These are phyloP conservation scores for Oithona nana DNA, from an alignment of 2,888 invertebrate species.

Conservation along the genomic window DNA sequence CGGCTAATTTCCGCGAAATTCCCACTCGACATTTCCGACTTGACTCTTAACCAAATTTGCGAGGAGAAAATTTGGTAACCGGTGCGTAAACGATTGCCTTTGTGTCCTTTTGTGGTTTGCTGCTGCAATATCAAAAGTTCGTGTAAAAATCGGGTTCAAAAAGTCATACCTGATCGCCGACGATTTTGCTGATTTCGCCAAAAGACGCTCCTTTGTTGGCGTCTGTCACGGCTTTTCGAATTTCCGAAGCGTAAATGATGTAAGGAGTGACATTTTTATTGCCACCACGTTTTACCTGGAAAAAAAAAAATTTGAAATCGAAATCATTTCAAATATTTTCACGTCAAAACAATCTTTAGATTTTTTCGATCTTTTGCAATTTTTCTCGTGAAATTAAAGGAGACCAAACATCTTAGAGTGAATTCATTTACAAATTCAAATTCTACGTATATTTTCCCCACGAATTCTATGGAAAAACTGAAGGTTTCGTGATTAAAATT, in stretches of 20 bases:
- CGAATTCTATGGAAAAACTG: too few species aligned
- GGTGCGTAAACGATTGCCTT: not conserved
- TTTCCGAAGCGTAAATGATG: conserved; percentile 91
- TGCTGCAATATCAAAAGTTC: not conserved
- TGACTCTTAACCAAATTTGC: conserved; percentile 4
- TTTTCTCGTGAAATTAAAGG: too few species aligned
- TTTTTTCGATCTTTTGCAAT: not conserved
- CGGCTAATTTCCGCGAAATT: not conserved
- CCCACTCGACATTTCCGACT: conserved; percentile 1
- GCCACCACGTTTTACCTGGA: conserved; percentile 14
- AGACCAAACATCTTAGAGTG: too few species aligned
- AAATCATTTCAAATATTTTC: too few species aligned
- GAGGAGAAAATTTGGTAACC: conserved; percentile 6
- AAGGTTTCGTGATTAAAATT: too few species aligned
- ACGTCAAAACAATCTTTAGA: not conserved
- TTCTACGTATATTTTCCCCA: too few species aligned
- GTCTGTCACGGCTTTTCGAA: conserved; percentile 72
- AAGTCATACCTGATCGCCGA: conserved; percentile 45
- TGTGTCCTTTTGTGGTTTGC: too few species aligned
- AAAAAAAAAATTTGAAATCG: too few species aligned
- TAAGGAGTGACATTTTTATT: conserved; percentile 85
- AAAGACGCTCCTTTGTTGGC: conserved; percentile 87
- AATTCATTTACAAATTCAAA: too few species aligned
- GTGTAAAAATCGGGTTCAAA: not conserved
- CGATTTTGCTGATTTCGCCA: conserved; percentile 57